A percentile compares a stretch with the other conserved stretches of the same genome.
Evolutionary conservation across 2,888 invertebrate species (phyloP).

Genomic region (Elysia crispata): DNA sequence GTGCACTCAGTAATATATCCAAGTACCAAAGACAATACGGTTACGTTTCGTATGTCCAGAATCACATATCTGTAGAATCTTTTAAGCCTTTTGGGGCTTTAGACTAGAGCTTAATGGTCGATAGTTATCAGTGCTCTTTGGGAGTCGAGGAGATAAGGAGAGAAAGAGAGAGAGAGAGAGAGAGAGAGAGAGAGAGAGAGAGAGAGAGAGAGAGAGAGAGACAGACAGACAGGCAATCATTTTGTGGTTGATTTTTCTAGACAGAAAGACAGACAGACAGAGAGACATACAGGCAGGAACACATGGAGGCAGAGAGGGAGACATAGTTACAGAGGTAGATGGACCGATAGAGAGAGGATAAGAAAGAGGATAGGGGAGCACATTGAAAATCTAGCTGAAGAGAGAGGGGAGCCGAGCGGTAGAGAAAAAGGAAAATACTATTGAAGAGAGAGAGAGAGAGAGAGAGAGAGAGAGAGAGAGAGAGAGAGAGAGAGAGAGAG

Average conservation of each 20-base stretch:
- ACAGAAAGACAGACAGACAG: conserved; percentile 21
- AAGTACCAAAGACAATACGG: no score
- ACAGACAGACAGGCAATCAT: conserved; percentile 1
- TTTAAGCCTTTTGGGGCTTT: background rate
- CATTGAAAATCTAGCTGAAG: background rate
- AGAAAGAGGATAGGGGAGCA: conserved; percentile 1
- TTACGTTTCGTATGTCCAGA: no score
- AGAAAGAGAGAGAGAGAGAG: background rate
- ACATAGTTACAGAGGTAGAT: conserved; percentile 29
- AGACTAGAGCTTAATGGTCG: background rate
- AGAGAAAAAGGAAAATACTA: background rate
- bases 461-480: conserved; percentile 24
- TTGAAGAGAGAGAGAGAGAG: conserved; percentile 11
- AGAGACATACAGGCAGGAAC: conserved; percentile 33
- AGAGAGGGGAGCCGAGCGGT: background rate
- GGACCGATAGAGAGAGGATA: conserved; percentile 13
- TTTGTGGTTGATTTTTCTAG: no score
- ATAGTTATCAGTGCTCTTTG: no score
- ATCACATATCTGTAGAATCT: no score
- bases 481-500: conserved; percentile 19
- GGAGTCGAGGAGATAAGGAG: background rate
- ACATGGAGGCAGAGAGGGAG: conserved; percentile 30
- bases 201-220: background rate
- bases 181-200: background rate
- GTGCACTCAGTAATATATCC: no score